Percentiles rank a stretch among this genome's conserved stretches.
Conservation (phyloP, 2,797 vertebrate species). For the Euphonia xanthogaster region DNA sequence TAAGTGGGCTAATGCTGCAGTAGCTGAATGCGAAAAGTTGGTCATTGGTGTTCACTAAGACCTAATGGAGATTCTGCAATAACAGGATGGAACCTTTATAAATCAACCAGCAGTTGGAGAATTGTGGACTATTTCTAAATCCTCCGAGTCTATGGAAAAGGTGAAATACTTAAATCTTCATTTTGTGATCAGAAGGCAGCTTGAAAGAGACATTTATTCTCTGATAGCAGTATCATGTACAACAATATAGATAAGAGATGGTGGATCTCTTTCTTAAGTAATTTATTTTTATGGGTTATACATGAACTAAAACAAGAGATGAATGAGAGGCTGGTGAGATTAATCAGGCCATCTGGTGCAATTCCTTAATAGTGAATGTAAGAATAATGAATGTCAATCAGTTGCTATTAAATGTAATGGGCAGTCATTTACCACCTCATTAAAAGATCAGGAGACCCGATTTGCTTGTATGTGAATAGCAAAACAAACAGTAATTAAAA, state of each 20-base stretch:
- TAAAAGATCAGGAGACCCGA: neutral
- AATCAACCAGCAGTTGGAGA: neutral
- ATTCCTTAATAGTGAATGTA: neutral
- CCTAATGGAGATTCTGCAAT: neutral
- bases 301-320: neutral
- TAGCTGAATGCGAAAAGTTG: neutral
- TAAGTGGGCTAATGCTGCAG: neutral
- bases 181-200: neutral
- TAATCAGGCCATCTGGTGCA: neutral
- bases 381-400: slow-evolving; percentile 25
- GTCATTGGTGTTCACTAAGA: neutral
- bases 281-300: neutral
- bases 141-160: neutral
- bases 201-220: neutral
- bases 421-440: slow-evolving; percentile 16
- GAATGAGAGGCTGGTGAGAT: slow-evolving; percentile 17
- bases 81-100: neutral
- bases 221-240: neutral
- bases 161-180: slow-evolving; percentile 31
- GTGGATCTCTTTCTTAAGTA: neutral
- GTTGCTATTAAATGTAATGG: slow-evolving; percentile 22
- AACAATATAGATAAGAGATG: neutral
- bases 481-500: slow-evolving; percentile 21
- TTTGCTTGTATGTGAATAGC: neutral
- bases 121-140: neutral